Evolutionary conservation across 1,140 invertebrate species (phyloP), one percentile per base, ranked within the genome.

Genomic region (Microvelia longipes): DNA sequence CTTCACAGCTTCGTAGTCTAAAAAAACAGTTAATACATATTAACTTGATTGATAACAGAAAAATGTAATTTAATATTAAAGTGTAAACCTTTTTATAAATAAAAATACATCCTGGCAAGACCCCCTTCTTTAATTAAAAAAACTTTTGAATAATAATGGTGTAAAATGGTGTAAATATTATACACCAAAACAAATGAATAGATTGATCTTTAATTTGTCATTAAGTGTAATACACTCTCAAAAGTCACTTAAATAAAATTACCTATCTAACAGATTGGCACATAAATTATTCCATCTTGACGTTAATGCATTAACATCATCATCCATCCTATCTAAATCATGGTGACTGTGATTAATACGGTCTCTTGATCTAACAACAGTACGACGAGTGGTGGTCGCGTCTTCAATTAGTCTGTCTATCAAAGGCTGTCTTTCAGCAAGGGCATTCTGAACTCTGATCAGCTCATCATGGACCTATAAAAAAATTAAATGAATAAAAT

Each of bases 371-470:
- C 88, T 88, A 75, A 94, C 92, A 0, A 94, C 93, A 66, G 96
- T 82, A 60, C 90, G 85, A 64, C 93, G 85, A 50, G 94, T 87
- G 77, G 90, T 91, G 74, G 90, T 89, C 0, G 92, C 88, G 77
- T 97, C 93, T 71, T 93, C 90, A 76, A 92, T 91, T 78, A 99
- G 83, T 76, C 92, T 89, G 78, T 98, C 93, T 75, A 98, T 88
- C 13, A 88, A 84, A 5, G 88, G 84, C 80, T 96, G 92, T 76
- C 94, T 90, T 75, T 90, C 87, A 68, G 89, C 86, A 28, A 93
- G 89, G 0, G 87, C 85, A 50, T 88, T 88, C 81, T 95, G 91
- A 73, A 96, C 81, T 35, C 86, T 83, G 75, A 92, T 83, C 29
- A 93, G 79, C 76, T 91, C 87, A 75, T 90, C 87, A 72, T 90